A percentile compares a stretch with the other conserved stretches of the same genome.
These are phyloP conservation scores for Leucania comma DNA, from an alignment of 2,888 invertebrate species.

Conservation along the genomic window DNA sequence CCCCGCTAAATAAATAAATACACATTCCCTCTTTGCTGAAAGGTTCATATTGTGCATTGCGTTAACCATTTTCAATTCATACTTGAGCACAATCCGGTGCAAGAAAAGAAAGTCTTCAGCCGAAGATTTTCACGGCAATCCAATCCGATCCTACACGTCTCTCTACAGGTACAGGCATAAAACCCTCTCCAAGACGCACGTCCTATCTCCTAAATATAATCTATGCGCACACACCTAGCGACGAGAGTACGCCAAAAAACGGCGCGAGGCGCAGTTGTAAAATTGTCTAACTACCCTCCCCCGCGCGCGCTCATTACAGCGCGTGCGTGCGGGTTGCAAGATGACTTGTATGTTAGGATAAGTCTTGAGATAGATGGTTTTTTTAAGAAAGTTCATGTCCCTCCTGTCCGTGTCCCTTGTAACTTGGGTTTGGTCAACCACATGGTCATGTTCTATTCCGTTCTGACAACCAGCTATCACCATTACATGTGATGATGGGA, in stretches of 20 bases:
- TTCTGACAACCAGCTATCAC: too few species aligned
- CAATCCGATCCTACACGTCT: not conserved
- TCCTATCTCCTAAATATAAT: constrained; percentile 71
- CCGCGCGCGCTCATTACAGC: constrained; percentile 88
- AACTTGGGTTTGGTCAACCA: too few species aligned
- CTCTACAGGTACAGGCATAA: constrained; percentile 47
- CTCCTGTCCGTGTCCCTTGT: too few species aligned
- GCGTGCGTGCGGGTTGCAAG: constrained; percentile 81
- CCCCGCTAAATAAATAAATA: too few species aligned
- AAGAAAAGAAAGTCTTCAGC: not conserved
- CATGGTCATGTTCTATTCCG: too few species aligned
- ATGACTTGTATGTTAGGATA: constrained; percentile 62
- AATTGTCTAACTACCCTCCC: constrained; percentile 90
- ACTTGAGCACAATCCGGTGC: too few species aligned
- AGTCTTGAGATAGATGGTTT: constrained; percentile 67
- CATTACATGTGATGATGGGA: too few species aligned
- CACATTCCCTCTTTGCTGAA: too few species aligned
- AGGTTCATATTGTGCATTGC: not conserved
- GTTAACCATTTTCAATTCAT: not conserved
- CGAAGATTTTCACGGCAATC: not conserved
- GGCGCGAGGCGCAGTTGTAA: constrained; percentile 89
- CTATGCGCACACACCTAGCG: constrained; percentile 86
- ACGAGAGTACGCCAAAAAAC: constrained; percentile 89
- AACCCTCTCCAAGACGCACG: not conserved
- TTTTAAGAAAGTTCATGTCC: too few species aligned